phyloP scores from a whole-genome alignment of 2,113 vertebrate species.

The Tragelaphus buxtoni region DNA sequence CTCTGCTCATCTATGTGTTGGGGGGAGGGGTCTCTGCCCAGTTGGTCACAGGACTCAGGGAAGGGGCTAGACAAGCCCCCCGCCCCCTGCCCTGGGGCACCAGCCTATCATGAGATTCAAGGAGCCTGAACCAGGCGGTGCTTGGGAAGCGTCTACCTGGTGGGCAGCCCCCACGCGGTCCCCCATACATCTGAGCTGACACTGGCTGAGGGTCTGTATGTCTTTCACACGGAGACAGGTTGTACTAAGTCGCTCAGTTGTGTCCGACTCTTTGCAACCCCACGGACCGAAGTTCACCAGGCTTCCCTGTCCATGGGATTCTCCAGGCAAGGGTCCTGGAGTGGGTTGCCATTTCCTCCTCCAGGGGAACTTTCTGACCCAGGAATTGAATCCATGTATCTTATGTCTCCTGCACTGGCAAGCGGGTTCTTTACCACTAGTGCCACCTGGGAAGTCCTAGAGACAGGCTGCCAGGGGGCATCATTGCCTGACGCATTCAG shows the following conservation, averaged over 20 bases:
- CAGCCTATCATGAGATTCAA: background rate
- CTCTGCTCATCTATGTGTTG: background rate
- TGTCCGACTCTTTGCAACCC: accelerated
- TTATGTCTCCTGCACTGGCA: background rate
- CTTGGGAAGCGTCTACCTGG: background rate
- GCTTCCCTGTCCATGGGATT: background rate
- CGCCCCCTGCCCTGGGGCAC: background rate
- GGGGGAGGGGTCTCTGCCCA: background rate
- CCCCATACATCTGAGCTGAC: background rate
- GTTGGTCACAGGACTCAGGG: background rate
- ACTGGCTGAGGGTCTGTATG: accelerated
- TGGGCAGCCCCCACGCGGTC: accelerated
- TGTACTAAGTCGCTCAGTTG: accelerated
- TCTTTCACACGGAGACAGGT: background rate
- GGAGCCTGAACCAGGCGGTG: background rate
- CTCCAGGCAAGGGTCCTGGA: background rate
- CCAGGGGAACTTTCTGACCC: background rate
- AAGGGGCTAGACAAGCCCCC: background rate
- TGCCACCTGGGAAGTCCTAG: background rate
- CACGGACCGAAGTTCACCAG: background rate
- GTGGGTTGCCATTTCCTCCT: background rate
- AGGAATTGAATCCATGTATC: background rate
- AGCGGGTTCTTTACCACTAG: background rate
- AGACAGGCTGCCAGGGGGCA: background rate
- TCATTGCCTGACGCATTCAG: background rate